A percentile compares a stretch with the other conserved stretches of the same genome.
These are phyloP conservation scores for Natrix natrix DNA, from an alignment of 2,797 vertebrate species.

Conservation along the genomic window DNA sequence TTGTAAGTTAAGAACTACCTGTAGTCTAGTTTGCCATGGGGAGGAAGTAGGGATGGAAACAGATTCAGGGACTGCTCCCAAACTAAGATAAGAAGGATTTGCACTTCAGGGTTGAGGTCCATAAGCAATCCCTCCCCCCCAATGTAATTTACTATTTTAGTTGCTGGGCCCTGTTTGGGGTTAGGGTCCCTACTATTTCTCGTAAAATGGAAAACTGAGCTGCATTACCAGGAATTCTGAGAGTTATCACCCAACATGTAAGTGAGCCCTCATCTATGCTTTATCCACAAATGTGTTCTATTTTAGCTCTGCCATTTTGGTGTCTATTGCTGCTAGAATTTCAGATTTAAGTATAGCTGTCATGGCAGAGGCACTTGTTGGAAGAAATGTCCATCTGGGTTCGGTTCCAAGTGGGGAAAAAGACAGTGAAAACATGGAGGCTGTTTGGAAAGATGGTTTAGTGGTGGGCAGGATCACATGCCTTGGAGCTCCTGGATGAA, in stretches of 20 bases:
- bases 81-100: neutral
- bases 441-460: too few relatives aligned
- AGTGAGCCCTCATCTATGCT: neutral
- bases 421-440: too few relatives aligned
- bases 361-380: neutral
- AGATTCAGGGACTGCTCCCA: neutral
- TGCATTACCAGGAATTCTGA: neutral
- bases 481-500: too few relatives aligned
- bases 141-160: neutral
- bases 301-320: neutral
- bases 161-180: neutral
- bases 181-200: neutral
- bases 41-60: neutral
- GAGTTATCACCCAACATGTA: neutral
- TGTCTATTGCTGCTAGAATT: neutral
- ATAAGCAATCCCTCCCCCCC: neutral
- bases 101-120: neutral
- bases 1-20: neutral
- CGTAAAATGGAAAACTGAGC: neutral
- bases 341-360: neutral
- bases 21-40: neutral
- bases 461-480: too few relatives aligned
- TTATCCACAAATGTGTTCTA: neutral
- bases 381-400: too few relatives aligned
- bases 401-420: too few relatives aligned